Evolutionary conservation across 2,113 vertebrate species (phyloP).

Genomic region (Morone saxatilis): DNA sequence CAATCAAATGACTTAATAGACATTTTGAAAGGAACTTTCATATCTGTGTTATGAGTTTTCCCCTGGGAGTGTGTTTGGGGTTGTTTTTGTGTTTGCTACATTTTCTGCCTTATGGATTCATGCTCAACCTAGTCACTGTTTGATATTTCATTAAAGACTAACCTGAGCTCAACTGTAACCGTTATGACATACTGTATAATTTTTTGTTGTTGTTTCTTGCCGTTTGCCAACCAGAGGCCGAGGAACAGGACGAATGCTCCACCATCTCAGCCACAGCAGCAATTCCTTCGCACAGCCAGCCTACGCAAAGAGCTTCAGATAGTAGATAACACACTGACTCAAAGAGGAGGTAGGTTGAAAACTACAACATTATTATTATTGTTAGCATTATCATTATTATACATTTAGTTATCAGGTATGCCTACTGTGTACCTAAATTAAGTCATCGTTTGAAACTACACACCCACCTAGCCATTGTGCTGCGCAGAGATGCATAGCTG

Average conservation of each 20-base stretch:
- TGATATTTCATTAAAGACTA: slow-evolving; percentile 3
- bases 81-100: neutral
- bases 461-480: neutral
- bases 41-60: neutral
- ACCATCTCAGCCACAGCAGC: slow-evolving; percentile 77
- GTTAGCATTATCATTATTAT: neutral
- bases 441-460: slow-evolving; percentile 1
- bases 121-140: neutral
- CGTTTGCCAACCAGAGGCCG: slow-evolving; percentile 82
- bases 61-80: neutral
- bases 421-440: slow-evolving; percentile 3
- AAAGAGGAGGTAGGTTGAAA: slow-evolving; percentile 82
- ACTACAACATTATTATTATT: slow-evolving; percentile 17
- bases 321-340: neutral
- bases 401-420: neutral
- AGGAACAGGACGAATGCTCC: slow-evolving; percentile 70
- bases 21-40: neutral
- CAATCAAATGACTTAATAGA: slow-evolving; percentile 19
- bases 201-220: slow-evolving; percentile 79
- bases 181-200: slow-evolving; percentile 14
- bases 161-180: neutral
- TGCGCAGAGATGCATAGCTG: slow-evolving; percentile 9
- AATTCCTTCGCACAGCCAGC: slow-evolving; percentile 75
- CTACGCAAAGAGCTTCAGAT: slow-evolving; percentile 83
- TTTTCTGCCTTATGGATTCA: neutral